phyloP scores from a whole-genome alignment of 2,888 invertebrate species.

The Coelinius sp. region DNA sequence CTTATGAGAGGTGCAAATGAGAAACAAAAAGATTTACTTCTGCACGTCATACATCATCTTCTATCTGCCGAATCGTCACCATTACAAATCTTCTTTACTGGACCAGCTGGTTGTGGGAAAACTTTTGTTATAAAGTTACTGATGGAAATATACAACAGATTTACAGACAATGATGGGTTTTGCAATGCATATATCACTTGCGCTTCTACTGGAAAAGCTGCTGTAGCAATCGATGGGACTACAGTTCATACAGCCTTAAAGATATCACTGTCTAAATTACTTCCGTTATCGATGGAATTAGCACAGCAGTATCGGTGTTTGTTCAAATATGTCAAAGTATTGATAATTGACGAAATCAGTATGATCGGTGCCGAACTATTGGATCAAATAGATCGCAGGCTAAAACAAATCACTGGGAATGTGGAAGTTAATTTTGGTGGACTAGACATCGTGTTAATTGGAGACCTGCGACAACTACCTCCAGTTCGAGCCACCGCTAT shows the following conservation, averaged over 20 bases:
- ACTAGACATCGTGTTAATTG: constrained; percentile 58
- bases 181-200: constrained; percentile 65
- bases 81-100: not conserved
- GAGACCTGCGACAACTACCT: constrained; percentile 62
- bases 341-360: constrained; percentile 63
- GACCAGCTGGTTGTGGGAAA: constrained; percentile 58
- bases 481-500: constrained; percentile 58
- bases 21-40: constrained; percentile 46
- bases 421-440: constrained; percentile 60
- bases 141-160: constrained; percentile 69
- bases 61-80: constrained; percentile 47
- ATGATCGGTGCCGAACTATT: constrained; percentile 61
- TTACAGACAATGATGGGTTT: constrained; percentile 56
- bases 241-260: too few relatives aligned
- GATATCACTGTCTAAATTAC: constrained; percentile 51
- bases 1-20: constrained; percentile 47
- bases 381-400: constrained; percentile 53
- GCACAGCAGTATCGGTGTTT: constrained; percentile 47
- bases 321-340: constrained; percentile 55
- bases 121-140: constrained; percentile 63
- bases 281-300: constrained; percentile 49
- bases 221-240: too few relatives aligned
- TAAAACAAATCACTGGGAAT: constrained; percentile 62
- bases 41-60: constrained; percentile 48
- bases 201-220: too few relatives aligned